phyloP scores from a whole-genome alignment of 2,113 vertebrate genomes.

The Pachycephala philippinensis region DNA sequence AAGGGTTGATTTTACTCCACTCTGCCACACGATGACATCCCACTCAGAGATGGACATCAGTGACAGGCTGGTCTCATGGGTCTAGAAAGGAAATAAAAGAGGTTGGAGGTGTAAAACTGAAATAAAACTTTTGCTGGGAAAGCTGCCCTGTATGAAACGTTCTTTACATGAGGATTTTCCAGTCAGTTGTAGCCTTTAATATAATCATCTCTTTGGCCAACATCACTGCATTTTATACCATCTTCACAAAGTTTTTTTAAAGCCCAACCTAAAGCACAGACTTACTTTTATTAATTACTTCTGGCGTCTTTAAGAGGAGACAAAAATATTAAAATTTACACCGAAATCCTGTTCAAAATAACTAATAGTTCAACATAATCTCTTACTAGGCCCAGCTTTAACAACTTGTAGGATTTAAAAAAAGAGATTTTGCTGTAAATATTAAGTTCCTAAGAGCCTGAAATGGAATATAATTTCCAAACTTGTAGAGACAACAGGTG shows the following conservation, averaged over 20 bases:
- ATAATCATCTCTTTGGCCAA: neutral
- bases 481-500: neutral
- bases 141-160: neutral
- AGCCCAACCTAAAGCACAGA: neutral
- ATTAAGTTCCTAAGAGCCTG: neutral
- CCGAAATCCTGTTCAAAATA: neutral
- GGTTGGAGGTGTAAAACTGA: neutral
- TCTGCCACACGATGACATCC: neutral
- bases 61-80: neutral
- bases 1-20: neutral
- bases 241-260: neutral
- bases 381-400: neutral
- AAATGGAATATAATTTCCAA: neutral
- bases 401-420: neutral
- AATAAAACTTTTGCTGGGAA: neutral
- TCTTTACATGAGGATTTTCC: fast-evolving
- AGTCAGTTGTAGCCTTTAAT: neutral
- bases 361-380: neutral
- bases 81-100: neutral
- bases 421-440: neutral
- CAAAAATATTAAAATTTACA: neutral
- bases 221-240: neutral
- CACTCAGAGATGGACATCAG: neutral
- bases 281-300: neutral
- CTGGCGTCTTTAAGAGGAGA: neutral